Percentiles rank a stretch among this genome's conserved stretches.
phyloP scores from a whole-genome alignment of 2,888 invertebrate genomes.

The Orchesellides sinensis region DNA sequence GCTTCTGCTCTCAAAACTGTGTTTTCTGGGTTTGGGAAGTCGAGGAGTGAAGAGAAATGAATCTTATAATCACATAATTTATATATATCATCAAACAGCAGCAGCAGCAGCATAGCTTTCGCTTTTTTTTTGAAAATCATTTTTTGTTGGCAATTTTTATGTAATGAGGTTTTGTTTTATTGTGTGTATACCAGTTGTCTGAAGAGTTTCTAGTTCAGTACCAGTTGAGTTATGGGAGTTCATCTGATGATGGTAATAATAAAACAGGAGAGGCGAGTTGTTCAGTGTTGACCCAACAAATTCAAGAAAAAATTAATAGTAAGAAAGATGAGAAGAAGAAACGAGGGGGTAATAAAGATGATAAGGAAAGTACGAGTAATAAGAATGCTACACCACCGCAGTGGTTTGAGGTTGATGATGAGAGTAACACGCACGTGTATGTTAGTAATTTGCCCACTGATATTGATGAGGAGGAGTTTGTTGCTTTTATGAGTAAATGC shows the following conservation, averaged over 20 bases:
- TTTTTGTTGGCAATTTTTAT: no score
- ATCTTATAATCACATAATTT: not conserved
- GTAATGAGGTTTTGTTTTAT: not conserved
- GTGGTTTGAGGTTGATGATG: conserved; percentile 96
- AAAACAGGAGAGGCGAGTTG: no score
- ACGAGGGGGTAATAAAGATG: conserved; percentile 75
- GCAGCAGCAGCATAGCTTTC: not conserved
- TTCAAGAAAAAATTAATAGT: no score
- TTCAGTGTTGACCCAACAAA: no score
- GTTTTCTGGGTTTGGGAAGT: conserved; percentile 67
- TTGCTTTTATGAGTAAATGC: conserved; percentile 96
- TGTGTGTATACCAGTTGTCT: conserved; percentile 82
- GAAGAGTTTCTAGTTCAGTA: conserved; percentile 97
- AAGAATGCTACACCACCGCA: conserved; percentile 33
- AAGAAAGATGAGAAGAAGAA: conserved; percentile 75
- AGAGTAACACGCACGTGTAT: conserved; percentile 96
- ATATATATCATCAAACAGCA: not conserved
- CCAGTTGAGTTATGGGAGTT: conserved; percentile 96
- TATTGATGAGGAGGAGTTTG: conserved; percentile 92
- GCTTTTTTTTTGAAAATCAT: not conserved
- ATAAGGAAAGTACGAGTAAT: conserved; percentile 66
- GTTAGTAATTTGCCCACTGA: conserved; percentile 94
- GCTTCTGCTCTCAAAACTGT: conserved; percentile 72
- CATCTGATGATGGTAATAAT: no score
- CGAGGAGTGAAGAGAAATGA: conserved; percentile 70